phyloP scores from a whole-genome alignment of 2,888 invertebrate genomes.

The Cerastoderma edule region DNA sequence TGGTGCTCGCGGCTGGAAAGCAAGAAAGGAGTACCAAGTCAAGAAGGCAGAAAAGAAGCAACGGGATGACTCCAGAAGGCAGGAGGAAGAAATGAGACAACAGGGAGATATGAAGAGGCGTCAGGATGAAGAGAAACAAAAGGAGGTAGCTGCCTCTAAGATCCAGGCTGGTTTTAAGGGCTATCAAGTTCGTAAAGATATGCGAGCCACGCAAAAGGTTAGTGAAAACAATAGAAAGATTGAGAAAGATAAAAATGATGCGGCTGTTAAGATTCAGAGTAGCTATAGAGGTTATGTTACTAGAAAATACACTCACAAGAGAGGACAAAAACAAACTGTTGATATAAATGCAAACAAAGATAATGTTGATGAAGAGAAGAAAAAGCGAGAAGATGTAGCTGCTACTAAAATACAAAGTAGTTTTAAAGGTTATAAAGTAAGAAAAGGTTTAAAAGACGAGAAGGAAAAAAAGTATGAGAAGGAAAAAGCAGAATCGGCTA shows the following conservation, averaged over 20 bases:
- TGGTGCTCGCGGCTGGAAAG: constrained; percentile 36
- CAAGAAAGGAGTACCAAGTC: constrained; percentile 28
- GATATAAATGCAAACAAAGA: constrained; percentile 29
- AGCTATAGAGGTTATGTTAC: constrained; percentile 49
- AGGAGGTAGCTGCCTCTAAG: constrained; percentile 38
- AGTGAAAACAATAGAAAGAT: constrained; percentile 26
- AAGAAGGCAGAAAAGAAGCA: constrained; percentile 5
- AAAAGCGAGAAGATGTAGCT: constrained; percentile 27
- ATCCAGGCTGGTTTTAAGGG: constrained; percentile 53
- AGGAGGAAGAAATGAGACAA: neutral
- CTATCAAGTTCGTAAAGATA: constrained; percentile 33
- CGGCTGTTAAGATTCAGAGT: constrained; percentile 53
- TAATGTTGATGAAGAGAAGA: constrained; percentile 34
- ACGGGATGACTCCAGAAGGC: neutral
- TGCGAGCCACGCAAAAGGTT: constrained; percentile 33
- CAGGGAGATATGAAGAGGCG: constrained; percentile 13
- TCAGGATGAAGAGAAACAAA: constrained; percentile 10
- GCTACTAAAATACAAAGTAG: constrained; percentile 50
- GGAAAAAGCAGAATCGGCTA: constrained; percentile 27
- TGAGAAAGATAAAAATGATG: constrained; percentile 30
- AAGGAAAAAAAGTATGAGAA: constrained; percentile 15
- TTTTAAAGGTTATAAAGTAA: constrained; percentile 41
- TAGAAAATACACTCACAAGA: constrained; percentile 49
- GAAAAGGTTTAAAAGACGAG: constrained; percentile 30
- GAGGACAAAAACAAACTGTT: constrained; percentile 33